Conservation (phyloP, 2,113 vertebrate species). For the Tachycineta bicolor region DNA sequence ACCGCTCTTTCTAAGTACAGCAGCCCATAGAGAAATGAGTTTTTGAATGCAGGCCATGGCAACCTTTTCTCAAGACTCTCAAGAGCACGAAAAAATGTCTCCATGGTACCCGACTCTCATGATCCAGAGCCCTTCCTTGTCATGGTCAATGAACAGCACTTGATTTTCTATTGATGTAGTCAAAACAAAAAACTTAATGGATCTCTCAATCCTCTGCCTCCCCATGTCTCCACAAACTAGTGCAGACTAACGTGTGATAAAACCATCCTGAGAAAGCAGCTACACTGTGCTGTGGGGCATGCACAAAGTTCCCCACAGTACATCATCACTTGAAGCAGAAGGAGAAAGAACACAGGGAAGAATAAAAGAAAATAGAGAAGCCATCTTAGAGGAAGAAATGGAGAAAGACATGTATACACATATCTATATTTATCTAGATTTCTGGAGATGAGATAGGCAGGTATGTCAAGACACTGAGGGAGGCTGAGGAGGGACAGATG, state of each 20-base stretch:
- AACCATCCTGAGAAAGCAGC: background rate
- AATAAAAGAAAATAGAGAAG: background rate
- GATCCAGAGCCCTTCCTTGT: background rate
- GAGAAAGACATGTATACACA: background rate
- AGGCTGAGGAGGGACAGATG: background rate
- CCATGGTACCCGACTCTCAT: background rate
- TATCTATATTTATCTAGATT: background rate
- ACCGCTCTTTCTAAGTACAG: background rate
- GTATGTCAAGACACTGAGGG: background rate
- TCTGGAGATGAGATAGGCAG: background rate
- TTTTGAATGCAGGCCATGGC: background rate
- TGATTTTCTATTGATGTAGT: background rate
- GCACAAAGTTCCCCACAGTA: background rate
- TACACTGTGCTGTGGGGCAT: fast-evolving
- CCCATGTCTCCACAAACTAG: fast-evolving
- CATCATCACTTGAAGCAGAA: background rate
- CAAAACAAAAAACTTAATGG: background rate
- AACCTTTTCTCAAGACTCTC: background rate
- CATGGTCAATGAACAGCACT: background rate
- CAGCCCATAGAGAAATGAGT: background rate
- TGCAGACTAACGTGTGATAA: background rate
- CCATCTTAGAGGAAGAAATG: background rate
- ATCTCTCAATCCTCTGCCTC: background rate
- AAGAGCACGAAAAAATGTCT: background rate
- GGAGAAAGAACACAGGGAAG: background rate